Conservation (phyloP, 2,888 invertebrate species). For the Crocallis elinguaria region DNA sequence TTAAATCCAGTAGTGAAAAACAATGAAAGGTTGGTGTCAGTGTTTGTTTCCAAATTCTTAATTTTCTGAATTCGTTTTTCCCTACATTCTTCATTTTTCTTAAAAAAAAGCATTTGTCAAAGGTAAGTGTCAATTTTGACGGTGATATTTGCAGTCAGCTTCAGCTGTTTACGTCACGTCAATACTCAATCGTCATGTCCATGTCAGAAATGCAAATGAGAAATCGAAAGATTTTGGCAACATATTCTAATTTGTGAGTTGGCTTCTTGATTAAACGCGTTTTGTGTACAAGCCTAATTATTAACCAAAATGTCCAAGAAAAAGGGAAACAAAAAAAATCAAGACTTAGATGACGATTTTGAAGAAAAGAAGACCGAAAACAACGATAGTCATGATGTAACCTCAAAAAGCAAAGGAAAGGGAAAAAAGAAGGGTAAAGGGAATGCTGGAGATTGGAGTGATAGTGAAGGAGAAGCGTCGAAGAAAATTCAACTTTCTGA, state of each 20-base stretch:
- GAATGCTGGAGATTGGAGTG: slow-evolving; percentile 74
- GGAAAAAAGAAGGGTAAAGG: slow-evolving; percentile 80
- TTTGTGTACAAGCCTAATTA: neutral
- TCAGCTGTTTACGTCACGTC: too few relatives aligned
- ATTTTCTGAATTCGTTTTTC: too few relatives aligned
- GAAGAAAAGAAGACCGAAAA: slow-evolving; percentile 65
- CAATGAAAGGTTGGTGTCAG: too few relatives aligned
- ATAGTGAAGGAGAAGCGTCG: slow-evolving; percentile 64
- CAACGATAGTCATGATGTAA: slow-evolving; percentile 70
- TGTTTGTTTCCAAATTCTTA: too few relatives aligned
- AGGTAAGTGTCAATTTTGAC: too few relatives aligned
- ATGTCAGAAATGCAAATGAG: too few relatives aligned
- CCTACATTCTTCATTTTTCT: too few relatives aligned
- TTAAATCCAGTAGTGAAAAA: too few relatives aligned
- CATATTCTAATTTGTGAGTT: slow-evolving; percentile 3
- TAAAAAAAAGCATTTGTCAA: too few relatives aligned
- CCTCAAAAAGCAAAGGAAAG: slow-evolving; percentile 81
- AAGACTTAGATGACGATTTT: slow-evolving; percentile 82
- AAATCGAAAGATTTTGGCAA: too few relatives aligned
- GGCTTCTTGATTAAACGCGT: neutral
- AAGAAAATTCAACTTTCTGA: slow-evolving; percentile 64
- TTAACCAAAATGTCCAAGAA: slow-evolving; percentile 84
- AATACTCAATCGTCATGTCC: too few relatives aligned
- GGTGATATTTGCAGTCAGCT: too few relatives aligned
- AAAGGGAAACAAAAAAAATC: slow-evolving; percentile 84